Conservation (phyloP, 2,888 invertebrate genomes). For the Alcis repandata region DNA sequence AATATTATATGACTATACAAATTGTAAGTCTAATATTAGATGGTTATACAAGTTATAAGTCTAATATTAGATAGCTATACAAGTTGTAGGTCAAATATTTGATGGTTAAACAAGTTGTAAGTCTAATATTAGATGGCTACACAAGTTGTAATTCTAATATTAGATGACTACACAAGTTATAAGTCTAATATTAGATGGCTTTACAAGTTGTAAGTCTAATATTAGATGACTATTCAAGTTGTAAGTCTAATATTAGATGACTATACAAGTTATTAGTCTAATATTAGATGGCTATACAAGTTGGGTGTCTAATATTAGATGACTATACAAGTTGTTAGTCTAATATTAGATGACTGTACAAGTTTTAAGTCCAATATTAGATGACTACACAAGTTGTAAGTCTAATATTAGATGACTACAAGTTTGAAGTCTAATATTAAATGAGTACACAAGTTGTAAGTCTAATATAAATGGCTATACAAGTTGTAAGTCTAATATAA, state of each 20-base stretch:
- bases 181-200: not conserved
- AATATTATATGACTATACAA: not conserved
- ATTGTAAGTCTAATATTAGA: not conserved
- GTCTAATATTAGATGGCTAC: not conserved
- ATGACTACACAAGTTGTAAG: not conserved
- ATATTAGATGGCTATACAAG: not conserved
- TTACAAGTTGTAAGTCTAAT: too few relatives aligned
- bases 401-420: not conserved
- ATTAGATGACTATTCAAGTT: constrained; percentile 4
- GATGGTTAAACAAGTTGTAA: not conserved
- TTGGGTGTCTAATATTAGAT: not conserved
- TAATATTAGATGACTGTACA: too few relatives aligned
- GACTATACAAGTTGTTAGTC: too few relatives aligned
- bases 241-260: not conserved
- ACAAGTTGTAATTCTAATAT: not conserved
- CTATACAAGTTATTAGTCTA: not conserved
- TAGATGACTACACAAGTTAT: not conserved
- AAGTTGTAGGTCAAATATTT: not conserved
- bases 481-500: not conserved
- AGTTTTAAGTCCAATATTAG: not conserved
- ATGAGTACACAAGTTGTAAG: constrained; percentile 4
- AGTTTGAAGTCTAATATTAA: too few relatives aligned
- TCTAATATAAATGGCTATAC: not conserved
- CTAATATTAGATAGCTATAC: not conserved
- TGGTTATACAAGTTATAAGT: not conserved